A percentile compares a stretch with the other conserved stretches of the same genome.
Evolutionary conservation across 2,797 vertebrate species (phyloP).

Genomic region (Lacerta viridis): DNA sequence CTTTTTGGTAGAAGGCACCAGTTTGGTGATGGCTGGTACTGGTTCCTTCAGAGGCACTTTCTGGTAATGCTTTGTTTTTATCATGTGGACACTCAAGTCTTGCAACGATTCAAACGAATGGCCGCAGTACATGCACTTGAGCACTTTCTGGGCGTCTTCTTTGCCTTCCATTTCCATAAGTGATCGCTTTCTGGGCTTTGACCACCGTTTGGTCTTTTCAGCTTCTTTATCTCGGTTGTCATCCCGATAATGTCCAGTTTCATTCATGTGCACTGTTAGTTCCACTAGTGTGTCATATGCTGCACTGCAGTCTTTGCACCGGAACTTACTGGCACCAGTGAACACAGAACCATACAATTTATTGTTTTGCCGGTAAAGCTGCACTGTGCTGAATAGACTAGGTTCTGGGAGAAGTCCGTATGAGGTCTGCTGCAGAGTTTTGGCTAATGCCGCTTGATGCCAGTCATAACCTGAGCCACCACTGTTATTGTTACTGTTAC

Average conservation of each 20-base stretch:
- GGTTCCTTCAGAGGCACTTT: constrained; percentile 99
- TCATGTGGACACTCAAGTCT: constrained; percentile 99
- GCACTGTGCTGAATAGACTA: constrained; percentile 98
- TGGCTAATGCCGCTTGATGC: constrained; percentile 95
- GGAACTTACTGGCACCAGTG: constrained; percentile 97
- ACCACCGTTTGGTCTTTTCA: constrained; percentile 94
- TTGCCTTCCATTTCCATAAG: constrained; percentile 99
- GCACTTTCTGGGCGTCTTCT: constrained; percentile 98
- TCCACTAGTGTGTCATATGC: constrained; percentile 98
- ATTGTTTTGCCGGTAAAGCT: constrained; percentile 97
- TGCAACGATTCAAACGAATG: constrained; percentile 98
- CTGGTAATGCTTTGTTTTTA: constrained; percentile 99
- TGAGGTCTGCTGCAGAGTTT: constrained; percentile 94
- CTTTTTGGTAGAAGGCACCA: constrained; percentile 96
- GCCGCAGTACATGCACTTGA: constrained; percentile 99
- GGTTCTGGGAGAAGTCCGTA: constrained; percentile 96
- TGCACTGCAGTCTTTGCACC: constrained; percentile 97
- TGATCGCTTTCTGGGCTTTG: constrained; percentile 95
- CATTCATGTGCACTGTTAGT: constrained; percentile 98
- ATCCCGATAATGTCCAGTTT: constrained; percentile 97
- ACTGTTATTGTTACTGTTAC: constrained; percentile 79
- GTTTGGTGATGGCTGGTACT: constrained; percentile 94
- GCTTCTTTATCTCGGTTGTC: constrained; percentile 96
- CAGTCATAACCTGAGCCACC: constrained; percentile 87
- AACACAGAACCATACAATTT: constrained; percentile 98